Base-by-base conservation (phyloP, 2,113 vertebrate species). In the Emydocephalus ijimae region DNA sequence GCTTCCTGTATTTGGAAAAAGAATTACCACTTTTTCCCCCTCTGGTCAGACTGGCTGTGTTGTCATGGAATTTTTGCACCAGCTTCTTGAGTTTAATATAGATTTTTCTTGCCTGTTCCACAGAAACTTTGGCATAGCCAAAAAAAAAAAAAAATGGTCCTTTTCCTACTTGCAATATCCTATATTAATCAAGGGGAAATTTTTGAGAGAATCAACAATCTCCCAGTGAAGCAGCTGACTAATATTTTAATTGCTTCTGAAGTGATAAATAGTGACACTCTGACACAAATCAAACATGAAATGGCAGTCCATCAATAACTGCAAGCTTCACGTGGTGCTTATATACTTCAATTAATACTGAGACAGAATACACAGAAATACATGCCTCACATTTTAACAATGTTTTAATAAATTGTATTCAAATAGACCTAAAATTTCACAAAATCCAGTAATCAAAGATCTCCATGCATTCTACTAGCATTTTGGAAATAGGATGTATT, bases 241-340 rank as follows among this genome's bases (percentile, higher is more conserved):
- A 85, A 74, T 0, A 8, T 11, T 69, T 55, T 24, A 59, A 87
- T 50, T 61, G 93, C 85, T 90, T 87, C 93, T 81, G 9, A 74
- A 48, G 1, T 85, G 95, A 96, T 0, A 64, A 94, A 89, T 89
- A 90, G 81, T 15, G 93, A 91, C 90, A 61, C 39, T 59, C 69
- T 85, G 0, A 69, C 52, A 39, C 26, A 94, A 93, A 91, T 39
- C 52, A 64, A 90, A 12, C 18, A 11, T 87, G 1, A 11, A 94
- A 93, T 92, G 39, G 93, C 86, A 56, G 81, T 34, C 92, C 26
- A 2, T 87, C 91, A 92, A 0, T 0, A 23, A 57, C 90, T 89
- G 12, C n/a, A 57, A 90, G 9, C 91, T 61, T 0, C 0, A 91
- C 81, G 18, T 93, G 89, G 91, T n/a, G 0, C 8, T 1, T 8